Base-by-base conservation (phyloP, 2,888 invertebrate species). In the Flexamia atlantica region DNA sequence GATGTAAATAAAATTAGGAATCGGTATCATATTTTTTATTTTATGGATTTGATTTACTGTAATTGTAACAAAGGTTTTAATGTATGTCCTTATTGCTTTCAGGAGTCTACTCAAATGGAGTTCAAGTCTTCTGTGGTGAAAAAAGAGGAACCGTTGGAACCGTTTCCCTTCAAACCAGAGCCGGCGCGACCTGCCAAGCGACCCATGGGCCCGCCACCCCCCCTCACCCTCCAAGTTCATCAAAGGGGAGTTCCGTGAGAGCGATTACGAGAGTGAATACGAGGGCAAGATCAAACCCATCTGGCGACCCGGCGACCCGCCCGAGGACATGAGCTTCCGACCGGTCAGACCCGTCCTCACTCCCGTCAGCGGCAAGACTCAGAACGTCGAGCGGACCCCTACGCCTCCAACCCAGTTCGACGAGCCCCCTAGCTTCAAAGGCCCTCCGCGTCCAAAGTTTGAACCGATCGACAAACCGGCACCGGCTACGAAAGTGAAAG, bases 201-300 rank as follows among this genome's bases (percentile, higher is more conserved):
- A 87, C 89, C 88, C 53, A 91, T 90, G 86, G 89, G 90, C 1
- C 92, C 92, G 53, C 91, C 92, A 36, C 92, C 92, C 93, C 76
- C 92, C 92, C 30, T 93, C 92, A 89, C 94, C 94, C 83, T 93
- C 93, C 30, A 94, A 92, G 90, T 95, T 94, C 89, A 90, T 93
- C 25, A 93, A 92, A 89, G 91, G 93, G 86, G 94, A 94, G 90
- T 93, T 93, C 89, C 91, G 92, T 81, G 94, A 93, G 89, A 95
- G 94, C 88, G 95, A 95, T 88, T 94, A 94, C 88, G 94, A 94
- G 90, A 95, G 94, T 88, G 95, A 95, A 88, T 93, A 94, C 86
- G 94, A 94, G 85, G 92, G 93, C 83, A 91, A 92, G 86, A 93
- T 94, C 88, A 92, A 92, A 83, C 91, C 94, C 0, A 90, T 93